Percentiles rank a stretch among this genome's conserved stretches.
Conservation (phyloP, 2,797 vertebrate species). For the Podarcis lilfordi region DNA sequence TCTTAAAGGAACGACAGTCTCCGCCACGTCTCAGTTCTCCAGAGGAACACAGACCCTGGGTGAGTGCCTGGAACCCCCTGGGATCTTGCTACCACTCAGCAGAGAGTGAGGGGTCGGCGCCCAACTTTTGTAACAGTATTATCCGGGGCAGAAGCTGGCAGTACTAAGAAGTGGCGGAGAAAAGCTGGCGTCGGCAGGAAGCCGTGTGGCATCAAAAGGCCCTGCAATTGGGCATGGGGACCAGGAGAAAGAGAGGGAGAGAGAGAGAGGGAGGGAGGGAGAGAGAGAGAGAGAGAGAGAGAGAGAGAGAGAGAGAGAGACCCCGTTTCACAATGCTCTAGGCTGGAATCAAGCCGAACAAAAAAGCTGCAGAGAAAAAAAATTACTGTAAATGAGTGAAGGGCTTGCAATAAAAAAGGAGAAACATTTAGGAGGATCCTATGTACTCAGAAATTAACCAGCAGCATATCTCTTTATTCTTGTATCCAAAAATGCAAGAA, state of each 20-base stretch:
- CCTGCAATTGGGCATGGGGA: constrained; percentile 38
- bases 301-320: constrained; percentile 59
- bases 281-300: constrained; percentile 61
- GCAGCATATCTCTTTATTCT: too few species aligned
- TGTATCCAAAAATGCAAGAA: too few species aligned
- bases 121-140: too few species aligned
- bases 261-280: too few species aligned
- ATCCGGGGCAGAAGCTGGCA: background rate
- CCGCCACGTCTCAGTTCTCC: too few species aligned
- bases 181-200: constrained; percentile 75
- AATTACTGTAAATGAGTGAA: constrained; percentile 57
- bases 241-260: background rate
- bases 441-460: background rate
- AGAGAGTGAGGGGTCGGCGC: too few species aligned
- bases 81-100: too few species aligned
- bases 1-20: too few species aligned
- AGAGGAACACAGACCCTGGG: too few species aligned
- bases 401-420: too few species aligned
- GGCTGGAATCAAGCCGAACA: constrained; percentile 48
- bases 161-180: constrained; percentile 17
- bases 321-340: constrained; percentile 60
- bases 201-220: constrained; percentile 51
- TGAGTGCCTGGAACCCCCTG: too few species aligned
- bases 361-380: constrained; percentile 48
- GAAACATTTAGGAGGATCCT: background rate